Evolutionary conservation across 2,797 vertebrate genomes (phyloP).

Genomic region (Apogon talboti): DNA sequence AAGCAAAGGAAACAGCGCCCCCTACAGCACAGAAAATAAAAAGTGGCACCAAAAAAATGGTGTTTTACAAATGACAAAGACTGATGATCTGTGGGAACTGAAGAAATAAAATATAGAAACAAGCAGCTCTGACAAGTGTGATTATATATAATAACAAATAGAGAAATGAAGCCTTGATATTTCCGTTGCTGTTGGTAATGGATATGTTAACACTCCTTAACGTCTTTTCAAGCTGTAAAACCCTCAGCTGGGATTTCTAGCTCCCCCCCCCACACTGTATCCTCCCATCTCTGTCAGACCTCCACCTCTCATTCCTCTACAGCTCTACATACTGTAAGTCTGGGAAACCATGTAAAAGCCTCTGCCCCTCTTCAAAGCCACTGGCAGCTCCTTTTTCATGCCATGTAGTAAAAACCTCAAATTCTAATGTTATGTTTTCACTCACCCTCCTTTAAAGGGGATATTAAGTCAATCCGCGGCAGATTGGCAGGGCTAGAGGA

Average conservation of each 20-base stretch:
- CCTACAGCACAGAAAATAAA: too few relatives aligned
- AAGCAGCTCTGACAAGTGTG: too few relatives aligned
- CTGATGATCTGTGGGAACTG: too few relatives aligned
- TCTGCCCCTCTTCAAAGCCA: conserved; percentile 38
- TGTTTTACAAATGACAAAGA: too few relatives aligned
- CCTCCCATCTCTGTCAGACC: conserved; percentile 34
- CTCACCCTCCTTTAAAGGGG: conserved; percentile 47
- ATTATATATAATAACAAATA: conserved; percentile 6
- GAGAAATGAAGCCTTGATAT: background rate
- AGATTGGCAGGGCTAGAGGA: conserved; percentile 34
- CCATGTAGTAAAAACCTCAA: conserved; percentile 54
- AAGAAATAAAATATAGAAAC: too few relatives aligned
- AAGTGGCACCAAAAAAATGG: too few relatives aligned
- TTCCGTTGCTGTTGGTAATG: conserved; percentile 13
- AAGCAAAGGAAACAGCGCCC: too few relatives aligned
- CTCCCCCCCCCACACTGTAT: conserved; percentile 20
- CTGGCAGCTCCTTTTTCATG: conserved; percentile 53
- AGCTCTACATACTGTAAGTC: conserved; percentile 14
- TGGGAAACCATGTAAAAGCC: conserved; percentile 24
- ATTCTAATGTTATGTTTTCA: conserved; percentile 52
- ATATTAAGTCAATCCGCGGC: conserved; percentile 53
- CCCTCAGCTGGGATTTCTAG: conserved; percentile 17
- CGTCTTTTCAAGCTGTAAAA: conserved; percentile 31
- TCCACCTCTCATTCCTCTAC: conserved; percentile 17
- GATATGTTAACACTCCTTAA: conserved; percentile 50